Conservation (phyloP, 2,113 vertebrate genomes). For the Mormyrus lacerda region DNA sequence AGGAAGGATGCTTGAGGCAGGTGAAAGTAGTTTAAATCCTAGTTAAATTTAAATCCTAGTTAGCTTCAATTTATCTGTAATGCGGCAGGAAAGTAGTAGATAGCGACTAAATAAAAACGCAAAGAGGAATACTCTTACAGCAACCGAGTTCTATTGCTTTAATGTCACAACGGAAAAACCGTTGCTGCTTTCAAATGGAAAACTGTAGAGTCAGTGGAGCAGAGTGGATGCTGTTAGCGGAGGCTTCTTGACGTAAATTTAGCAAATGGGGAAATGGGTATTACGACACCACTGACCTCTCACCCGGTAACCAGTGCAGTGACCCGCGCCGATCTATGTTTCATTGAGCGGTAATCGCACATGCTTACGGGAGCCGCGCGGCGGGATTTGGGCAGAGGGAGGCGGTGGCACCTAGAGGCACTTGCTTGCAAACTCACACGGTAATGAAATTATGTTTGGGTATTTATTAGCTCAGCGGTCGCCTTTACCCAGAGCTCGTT, state of each 20-base stretch:
- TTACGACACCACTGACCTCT: not conserved
- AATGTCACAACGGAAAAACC: not conserved
- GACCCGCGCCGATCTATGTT: not conserved
- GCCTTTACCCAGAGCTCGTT: not conserved
- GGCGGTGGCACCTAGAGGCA: not conserved
- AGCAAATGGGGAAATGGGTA: not conserved
- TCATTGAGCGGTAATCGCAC: not conserved
- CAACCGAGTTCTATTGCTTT: not conserved
- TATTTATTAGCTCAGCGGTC: not conserved
- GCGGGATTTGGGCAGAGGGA: not conserved
- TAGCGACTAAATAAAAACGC: not conserved
- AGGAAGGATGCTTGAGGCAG: not conserved
- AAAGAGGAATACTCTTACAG: not conserved
- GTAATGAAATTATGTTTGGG: not conserved
- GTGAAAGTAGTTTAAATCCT: not conserved
- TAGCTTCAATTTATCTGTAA: not conserved
- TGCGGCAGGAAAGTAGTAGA: not conserved
- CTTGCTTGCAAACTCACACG: not conserved
- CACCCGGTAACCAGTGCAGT: not conserved
- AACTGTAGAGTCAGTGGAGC: not conserved
- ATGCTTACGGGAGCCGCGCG: not conserved
- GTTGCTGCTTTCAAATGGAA: not conserved
- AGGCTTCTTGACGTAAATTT: not conserved
- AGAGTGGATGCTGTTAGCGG: not conserved
- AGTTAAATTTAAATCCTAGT: not conserved